Evolutionary conservation across 2,888 invertebrate genomes (phyloP).

Genomic region (Disparrhopalites patrizii): DNA sequence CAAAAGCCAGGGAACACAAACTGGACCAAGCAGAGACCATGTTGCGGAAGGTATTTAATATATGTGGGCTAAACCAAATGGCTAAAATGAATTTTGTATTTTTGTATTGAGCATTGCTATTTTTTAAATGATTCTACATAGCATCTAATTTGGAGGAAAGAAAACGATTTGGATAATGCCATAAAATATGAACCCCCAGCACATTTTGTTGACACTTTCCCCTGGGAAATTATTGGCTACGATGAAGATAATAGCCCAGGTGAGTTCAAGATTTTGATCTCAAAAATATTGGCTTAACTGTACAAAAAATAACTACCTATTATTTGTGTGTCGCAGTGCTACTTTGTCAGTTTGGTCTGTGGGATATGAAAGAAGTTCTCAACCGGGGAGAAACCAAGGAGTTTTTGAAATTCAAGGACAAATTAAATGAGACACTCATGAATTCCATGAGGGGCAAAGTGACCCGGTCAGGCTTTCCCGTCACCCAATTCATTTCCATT

Average conservation of each 20-base stretch:
- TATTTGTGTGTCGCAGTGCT: not conserved
- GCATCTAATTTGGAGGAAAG: not conserved
- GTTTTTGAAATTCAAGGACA: not conserved
- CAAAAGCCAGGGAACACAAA: constrained; percentile 9
- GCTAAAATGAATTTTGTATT: not conserved
- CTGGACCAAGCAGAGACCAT: constrained; percentile 16
- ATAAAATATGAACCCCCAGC: not conserved
- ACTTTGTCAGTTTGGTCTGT: not conserved
- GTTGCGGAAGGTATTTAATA: constrained; percentile 3
- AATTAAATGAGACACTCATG: not conserved
- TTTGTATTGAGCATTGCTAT: not conserved
- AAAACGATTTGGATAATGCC: not conserved
- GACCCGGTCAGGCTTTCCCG: not conserved
- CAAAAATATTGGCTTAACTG: too few species aligned
- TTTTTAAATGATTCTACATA: not conserved
- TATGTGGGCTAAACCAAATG: not conserved
- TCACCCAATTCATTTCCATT: not conserved
- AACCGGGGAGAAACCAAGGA: not conserved
- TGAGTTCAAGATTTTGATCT: not conserved
- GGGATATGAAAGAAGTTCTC: not conserved
- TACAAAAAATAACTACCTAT: too few species aligned
- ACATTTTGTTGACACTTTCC: not conserved
- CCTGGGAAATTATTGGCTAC: not conserved
- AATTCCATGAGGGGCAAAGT: not conserved
- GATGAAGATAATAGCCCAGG: not conserved